Evolutionary conservation across 2,797 vertebrate species (phyloP).

Genomic region (Arrhamphus sclerolepis): DNA sequence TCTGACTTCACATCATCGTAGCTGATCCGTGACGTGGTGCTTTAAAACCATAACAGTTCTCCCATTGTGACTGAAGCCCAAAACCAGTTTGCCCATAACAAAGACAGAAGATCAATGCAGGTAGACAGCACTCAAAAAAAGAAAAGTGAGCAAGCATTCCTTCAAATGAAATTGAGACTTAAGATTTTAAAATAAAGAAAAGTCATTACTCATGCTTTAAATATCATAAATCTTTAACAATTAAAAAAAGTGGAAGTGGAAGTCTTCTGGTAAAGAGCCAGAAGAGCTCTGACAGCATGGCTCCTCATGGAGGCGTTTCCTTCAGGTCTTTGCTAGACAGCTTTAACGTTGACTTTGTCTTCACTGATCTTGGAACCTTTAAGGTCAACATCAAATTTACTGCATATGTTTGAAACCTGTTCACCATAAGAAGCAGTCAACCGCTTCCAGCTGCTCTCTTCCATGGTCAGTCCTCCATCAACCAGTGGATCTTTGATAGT

Average conservation of each 20-base stretch:
- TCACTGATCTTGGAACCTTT: fast-evolving
- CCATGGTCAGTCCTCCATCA: constrained; percentile 40
- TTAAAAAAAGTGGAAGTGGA: constrained; percentile 8
- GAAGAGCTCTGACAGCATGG: constrained; percentile 70
- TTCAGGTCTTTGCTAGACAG: neutral
- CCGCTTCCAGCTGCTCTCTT: constrained; percentile 39
- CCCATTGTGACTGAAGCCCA: too few relatives aligned
- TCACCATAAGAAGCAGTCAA: neutral
- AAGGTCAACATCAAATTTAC: constrained; percentile 64
- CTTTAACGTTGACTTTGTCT: constrained; percentile 43
- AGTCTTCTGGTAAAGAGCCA: constrained; percentile 69
- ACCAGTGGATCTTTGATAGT: constrained; percentile 40
- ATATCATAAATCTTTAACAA: too few relatives aligned
- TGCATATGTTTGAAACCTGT: constrained; percentile 37
- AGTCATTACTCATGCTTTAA: too few relatives aligned
- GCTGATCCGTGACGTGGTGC: too few relatives aligned
- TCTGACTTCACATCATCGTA: too few relatives aligned
- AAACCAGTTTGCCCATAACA: too few relatives aligned
- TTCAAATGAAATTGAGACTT: too few relatives aligned
- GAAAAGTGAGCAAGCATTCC: too few relatives aligned
- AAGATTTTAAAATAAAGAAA: too few relatives aligned
- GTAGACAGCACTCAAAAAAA: too few relatives aligned
- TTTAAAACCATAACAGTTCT: too few relatives aligned
- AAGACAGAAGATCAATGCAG: too few relatives aligned
- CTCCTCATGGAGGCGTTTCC: constrained; percentile 47